These are phyloP conservation scores for Motacilla tschutschensis DNA, from an alignment of 2,113 vertebrate genomes.

Conservation along the genomic window DNA sequence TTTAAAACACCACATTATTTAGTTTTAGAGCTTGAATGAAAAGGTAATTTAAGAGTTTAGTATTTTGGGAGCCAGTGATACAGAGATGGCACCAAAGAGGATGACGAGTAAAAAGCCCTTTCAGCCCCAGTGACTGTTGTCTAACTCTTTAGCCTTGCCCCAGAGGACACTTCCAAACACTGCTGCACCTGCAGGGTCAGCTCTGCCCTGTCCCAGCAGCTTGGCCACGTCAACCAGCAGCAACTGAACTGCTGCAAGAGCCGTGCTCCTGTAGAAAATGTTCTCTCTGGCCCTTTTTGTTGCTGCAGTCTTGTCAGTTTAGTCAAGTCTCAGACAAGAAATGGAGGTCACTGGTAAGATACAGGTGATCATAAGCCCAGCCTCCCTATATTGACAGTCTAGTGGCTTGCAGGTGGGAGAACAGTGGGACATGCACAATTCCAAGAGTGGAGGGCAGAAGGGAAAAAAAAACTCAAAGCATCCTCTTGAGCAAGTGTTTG, in stretches of 20 bases:
- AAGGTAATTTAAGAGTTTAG: background rate
- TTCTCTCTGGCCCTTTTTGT: background rate
- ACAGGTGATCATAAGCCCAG: background rate
- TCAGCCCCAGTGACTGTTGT: background rate
- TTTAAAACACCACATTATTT: background rate
- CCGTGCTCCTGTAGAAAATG: background rate
- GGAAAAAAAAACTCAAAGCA: background rate
- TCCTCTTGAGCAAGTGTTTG: background rate
- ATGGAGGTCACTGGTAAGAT: background rate
- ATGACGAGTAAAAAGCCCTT: background rate
- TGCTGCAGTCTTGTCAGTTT: background rate
- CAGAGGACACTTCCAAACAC: background rate
- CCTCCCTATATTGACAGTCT: background rate
- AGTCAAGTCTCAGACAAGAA: background rate
- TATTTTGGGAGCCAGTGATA: background rate
- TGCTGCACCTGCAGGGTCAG: background rate
- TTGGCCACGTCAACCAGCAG: background rate
- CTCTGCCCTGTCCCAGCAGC: background rate
- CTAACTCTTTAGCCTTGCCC: background rate
- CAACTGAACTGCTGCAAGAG: background rate
- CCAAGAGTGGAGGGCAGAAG: background rate
- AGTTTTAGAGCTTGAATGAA: background rate
- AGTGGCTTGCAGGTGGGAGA: background rate
- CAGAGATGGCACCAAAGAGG: background rate
- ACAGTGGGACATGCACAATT: background rate